Conservation (phyloP, 2,113 vertebrate species). For the Cisticola juncidis region DNA sequence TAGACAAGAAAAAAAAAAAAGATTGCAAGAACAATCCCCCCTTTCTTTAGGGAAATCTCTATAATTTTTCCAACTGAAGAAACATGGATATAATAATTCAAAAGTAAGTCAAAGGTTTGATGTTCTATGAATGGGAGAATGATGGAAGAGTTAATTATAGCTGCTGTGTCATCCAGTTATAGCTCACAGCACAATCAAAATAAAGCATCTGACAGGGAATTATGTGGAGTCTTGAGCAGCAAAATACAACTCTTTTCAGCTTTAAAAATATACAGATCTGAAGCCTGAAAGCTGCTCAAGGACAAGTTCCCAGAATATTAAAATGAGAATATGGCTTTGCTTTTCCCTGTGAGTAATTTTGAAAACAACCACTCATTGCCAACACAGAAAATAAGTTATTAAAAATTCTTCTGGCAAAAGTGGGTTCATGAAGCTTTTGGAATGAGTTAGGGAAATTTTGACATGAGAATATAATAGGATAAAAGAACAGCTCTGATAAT, state of each 20-base stretch:
- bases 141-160: conserved; percentile 61
- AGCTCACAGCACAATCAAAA: conserved; percentile 41
- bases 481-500: not conserved
- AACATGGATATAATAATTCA: conserved; percentile 12
- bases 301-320: not conserved
- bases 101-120: conserved; percentile 42
- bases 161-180: conserved; percentile 21
- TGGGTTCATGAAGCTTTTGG: not conserved
- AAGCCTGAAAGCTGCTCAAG: not conserved
- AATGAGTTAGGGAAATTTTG: not conserved
- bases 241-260: not conserved
- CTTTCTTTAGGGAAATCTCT: conserved; percentile 15
- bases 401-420: not conserved
- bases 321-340: not conserved
- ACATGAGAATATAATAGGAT: not conserved
- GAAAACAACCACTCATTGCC: not conserved
- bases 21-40: not conserved
- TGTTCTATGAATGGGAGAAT: conserved; percentile 7
- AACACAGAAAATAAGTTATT: not conserved
- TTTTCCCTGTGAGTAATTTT: not conserved
- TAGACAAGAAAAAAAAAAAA: not conserved
- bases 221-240: not conserved
- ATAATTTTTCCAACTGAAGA: not conserved
- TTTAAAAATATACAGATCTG: not conserved
- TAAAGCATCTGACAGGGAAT: conserved; percentile 43